Percentiles rank a stretch among this genome's conserved stretches.
phyloP scores from a whole-genome alignment of 2,888 invertebrate species.

The Netelia melanura region DNA sequence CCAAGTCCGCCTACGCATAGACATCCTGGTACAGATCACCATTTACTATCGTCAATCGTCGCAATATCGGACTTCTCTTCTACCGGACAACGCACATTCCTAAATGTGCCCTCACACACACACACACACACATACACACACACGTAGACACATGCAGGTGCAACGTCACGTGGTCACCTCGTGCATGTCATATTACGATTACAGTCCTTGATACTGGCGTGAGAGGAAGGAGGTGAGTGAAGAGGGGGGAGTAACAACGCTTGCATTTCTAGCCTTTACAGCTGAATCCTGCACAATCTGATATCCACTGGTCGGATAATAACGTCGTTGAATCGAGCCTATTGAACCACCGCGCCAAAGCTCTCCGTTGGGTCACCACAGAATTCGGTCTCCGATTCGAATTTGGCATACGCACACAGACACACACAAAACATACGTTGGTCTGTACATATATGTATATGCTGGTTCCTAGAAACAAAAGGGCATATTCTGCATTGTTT shows the following conservation, averaged over 20 bases:
- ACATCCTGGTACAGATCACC: conserved; percentile 1
- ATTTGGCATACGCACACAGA: background rate
- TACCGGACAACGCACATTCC: background rate
- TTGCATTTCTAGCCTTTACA: conserved; percentile 34
- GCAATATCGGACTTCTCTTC: conserved; percentile 25
- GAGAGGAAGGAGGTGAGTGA: background rate
- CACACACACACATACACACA: too few relatives aligned
- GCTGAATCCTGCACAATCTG: conserved; percentile 54
- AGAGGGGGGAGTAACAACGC: background rate
- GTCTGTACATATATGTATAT: background rate
- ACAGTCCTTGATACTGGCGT: conserved; percentile 18
- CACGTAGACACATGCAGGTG: background rate
- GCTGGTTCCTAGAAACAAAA: background rate
- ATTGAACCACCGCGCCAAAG: conserved; percentile 22
- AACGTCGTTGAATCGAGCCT: conserved; percentile 47
- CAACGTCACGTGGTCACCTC: background rate
- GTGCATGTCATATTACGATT: conserved; percentile 56
- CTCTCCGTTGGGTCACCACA: background rate
- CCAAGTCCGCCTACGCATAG: background rate
- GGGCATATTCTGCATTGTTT: conserved; percentile 3
- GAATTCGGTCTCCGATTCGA: background rate
- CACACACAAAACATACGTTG: background rate
- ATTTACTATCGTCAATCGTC: conserved; percentile 54
- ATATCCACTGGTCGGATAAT: conserved; percentile 54
- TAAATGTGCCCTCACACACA: too few relatives aligned